Base-by-base conservation (phyloP, 2,888 invertebrate genomes). In the Agrotis segetum region DNA sequence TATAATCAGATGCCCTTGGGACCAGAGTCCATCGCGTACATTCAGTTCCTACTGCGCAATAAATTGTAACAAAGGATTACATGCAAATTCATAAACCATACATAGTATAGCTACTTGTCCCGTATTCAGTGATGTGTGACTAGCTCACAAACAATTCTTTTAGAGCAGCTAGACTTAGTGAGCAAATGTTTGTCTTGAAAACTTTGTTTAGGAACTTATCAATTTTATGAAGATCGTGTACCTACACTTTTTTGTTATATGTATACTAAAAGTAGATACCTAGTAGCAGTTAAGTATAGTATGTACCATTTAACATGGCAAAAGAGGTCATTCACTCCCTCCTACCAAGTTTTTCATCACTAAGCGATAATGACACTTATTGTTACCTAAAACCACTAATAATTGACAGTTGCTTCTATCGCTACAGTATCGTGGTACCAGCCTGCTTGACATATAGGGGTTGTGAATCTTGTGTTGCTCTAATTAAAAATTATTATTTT, bases 1-100 rank as follows among this genome's bases (percentile, higher is more conserved):
- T 73, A 76, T 73, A 73, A 74, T 61, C 89, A 89, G 85, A 77
- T 85, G 81, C 88, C 90, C 83, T 76, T 68, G 88, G 86, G 91
- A 86, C 74, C 67, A 63, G 64, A 62, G 77, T 40, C 64, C 9
- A 62, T n/a, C 40, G 46, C 66, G 61, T 70, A 70, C 58, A 40
- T 19, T 72, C 69, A 71, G 53, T 59, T 67, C 62, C 46, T 64
- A 55, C 62, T 85, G 75, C 68, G 67, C 69, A 67, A 58, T 65
- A 71, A 71, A 64, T 49, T 17, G 17, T 40, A 69, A 76, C 63
- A 72, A 80, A 71, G 63, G 49, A 71, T 71, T 59, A 68, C 70
- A 66, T 79, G 58, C 47, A 49, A 65, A 71, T 29, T 55, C 52
- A 67, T 67, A 60, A 74, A 71, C 74, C 71, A 77, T 79, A 40